These are phyloP conservation scores for Hydropotes inermis DNA, from an alignment of 2,113 vertebrate genomes.

Conservation along the genomic window DNA sequence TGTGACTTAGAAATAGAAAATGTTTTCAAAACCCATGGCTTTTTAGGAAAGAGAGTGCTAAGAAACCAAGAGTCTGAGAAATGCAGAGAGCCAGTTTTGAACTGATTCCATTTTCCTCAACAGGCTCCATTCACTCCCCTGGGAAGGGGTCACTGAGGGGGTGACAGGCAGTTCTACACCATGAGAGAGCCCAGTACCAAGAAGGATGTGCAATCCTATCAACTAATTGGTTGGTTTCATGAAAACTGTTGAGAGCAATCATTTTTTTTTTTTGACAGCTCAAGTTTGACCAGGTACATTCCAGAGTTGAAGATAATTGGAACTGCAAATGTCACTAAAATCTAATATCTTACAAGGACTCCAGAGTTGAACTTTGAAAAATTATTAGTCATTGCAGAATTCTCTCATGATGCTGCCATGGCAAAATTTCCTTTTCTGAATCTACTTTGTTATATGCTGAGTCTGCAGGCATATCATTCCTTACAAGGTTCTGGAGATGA, in stretches of 20 bases:
- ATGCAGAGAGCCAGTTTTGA: neutral
- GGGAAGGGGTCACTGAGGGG: neutral
- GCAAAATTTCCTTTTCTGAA: neutral
- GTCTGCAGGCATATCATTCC: neutral
- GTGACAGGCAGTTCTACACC: neutral
- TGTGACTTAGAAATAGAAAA: slow-evolving; percentile 30
- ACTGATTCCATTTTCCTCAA: neutral
- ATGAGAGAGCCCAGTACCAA: neutral
- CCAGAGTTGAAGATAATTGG: neutral
- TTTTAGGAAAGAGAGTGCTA: neutral
- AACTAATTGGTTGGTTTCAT: neutral
- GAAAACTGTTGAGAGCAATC: slow-evolving; percentile 17
- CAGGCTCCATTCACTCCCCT: neutral
- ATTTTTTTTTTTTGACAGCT: neutral
- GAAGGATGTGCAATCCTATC: neutral
- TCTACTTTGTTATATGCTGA: neutral
- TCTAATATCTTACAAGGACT: neutral
- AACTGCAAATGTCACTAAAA: neutral
- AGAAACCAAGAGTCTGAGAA: neutral
- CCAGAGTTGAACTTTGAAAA: slow-evolving; percentile 26
- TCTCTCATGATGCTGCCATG: neutral
- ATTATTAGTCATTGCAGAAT: neutral
- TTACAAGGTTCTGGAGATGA: neutral
- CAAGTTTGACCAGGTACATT: neutral
- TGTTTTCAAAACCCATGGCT: neutral